Base-by-base conservation (phyloP, 53 echinoderm and acorn worm genomes). In the Echinometra lucunter region DNA sequence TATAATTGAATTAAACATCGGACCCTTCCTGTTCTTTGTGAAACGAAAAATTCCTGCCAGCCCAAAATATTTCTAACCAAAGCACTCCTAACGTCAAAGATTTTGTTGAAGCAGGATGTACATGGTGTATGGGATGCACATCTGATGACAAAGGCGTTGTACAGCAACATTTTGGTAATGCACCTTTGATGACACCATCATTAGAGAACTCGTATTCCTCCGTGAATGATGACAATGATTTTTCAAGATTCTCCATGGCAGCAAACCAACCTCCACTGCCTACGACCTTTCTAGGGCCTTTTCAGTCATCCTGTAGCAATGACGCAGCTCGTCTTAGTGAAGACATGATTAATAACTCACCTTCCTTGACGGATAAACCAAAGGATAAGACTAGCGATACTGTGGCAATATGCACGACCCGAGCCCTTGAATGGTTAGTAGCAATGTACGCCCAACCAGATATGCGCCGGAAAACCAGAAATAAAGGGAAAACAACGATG, bases 361-460 rank as follows among this genome's bases (percentile, higher is more conserved):
- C 58, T 58, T 58, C 58, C 58, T 2, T 13, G 19, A 58, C 19
- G 17, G 58, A 58, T 19, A 58, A 58, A 58, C 17, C 11, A 17
- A 0, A 58, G 58, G 19, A 2, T 19, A 18, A 16, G 17, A 58
- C 17, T 58, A 19, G 18, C 17, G 58, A 58, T 58, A 2, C 58
- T 11, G 13, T 58, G 19, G 19, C 1, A 58, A 6, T 16, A 58
- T 18, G 58, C 58, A 58, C 10, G 18, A 58, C 19, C 16, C 18
- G 58, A 58, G 3, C 58, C 19, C 17, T 19, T 19, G 40, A 4
- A 78, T 3, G 40, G 37, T 16, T 78, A 28, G 78, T 40, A 40
- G 40, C 78, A 15, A 37, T 78, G 78, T 78, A 78, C 21, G 78
- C 78, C 40, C 37, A 78, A 37, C 78, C 78, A 37, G 78, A 78